Percentiles rank a stretch among this genome's conserved stretches.
Evolutionary conservation across 2,797 vertebrate genomes (phyloP).

Genomic region (Carcharodon carcharias): DNA sequence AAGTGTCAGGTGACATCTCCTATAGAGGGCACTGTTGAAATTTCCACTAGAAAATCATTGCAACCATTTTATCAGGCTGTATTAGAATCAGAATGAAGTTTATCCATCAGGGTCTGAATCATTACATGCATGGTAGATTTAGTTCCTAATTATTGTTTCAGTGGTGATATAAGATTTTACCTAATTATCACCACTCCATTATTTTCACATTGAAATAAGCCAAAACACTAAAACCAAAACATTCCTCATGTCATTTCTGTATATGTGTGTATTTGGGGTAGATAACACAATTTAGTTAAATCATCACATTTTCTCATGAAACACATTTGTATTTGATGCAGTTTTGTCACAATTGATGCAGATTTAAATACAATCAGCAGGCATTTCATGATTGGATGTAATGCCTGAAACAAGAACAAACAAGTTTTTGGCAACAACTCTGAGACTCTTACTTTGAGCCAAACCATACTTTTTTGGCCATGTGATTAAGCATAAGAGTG

Average conservation of each 20-base stretch:
- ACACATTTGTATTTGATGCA: too few relatives aligned
- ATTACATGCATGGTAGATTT: background rate
- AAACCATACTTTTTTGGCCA: background rate
- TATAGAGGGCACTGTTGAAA: constrained; percentile 5
- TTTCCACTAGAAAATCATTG: background rate
- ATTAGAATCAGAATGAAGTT: background rate
- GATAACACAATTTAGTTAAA: background rate
- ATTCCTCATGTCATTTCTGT: background rate
- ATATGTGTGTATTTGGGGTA: background rate
- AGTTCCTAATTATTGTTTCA: background rate
- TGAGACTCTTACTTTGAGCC: background rate
- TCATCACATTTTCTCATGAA: too few relatives aligned
- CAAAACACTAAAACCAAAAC: background rate
- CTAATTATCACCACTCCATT: background rate
- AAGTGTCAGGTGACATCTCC: background rate
- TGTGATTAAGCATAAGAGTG: background rate
- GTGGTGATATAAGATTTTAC: background rate
- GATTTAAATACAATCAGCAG: background rate
- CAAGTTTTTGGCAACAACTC: background rate
- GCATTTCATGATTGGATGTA: background rate
- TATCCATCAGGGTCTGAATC: background rate
- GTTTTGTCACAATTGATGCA: background rate
- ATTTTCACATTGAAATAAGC: background rate
- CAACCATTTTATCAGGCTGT: background rate
- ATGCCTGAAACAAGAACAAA: background rate